Conservation (phyloP, 2,888 invertebrate genomes). For the Halictus quadricinctus region DNA sequence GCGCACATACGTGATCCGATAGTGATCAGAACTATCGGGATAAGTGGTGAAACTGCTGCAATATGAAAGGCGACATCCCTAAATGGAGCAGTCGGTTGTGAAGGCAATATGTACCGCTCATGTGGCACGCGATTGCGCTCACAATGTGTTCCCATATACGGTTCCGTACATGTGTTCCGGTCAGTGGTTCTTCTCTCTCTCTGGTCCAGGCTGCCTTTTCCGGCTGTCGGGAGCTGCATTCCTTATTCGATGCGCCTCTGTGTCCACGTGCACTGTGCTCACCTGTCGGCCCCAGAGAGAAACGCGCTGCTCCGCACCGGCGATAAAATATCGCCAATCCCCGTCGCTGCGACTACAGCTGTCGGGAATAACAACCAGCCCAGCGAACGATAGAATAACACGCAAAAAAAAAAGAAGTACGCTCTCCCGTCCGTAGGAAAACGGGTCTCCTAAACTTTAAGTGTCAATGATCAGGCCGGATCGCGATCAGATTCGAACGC, state of each 20-base stretch:
- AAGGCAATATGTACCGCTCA: constrained; percentile 71
- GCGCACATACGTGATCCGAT: constrained; percentile 29
- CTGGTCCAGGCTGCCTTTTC: constrained; percentile 69
- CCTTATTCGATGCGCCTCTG: constrained; percentile 73
- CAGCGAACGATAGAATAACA: constrained; percentile 46
- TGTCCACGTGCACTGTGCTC: constrained; percentile 69
- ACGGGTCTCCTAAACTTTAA: constrained; percentile 29
- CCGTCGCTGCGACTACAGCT: constrained; percentile 58
- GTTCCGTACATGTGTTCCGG: constrained; percentile 75
- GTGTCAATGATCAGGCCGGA: constrained; percentile 21
- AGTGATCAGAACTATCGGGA: constrained; percentile 46
- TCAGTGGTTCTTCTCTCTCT: constrained; percentile 74
- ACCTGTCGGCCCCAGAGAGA: constrained; percentile 64
- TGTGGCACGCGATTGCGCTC: constrained; percentile 71
- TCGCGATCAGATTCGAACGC: neutral
- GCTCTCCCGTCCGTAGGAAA: neutral
- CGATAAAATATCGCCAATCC: constrained; percentile 67
- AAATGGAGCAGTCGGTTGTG: constrained; percentile 68
- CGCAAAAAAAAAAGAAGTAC: constrained; percentile 25
- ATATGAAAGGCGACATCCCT: constrained; percentile 70
- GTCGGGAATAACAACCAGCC: constrained; percentile 61
- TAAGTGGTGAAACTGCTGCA: constrained; percentile 56
- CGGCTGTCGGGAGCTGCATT: constrained; percentile 69
- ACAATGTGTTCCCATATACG: constrained; percentile 77
- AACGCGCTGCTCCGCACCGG: constrained; percentile 48